A percentile compares a stretch with the other conserved stretches of the same genome.
phyloP scores from a whole-genome alignment of 1,140 invertebrate genomes.

The Camponotus vicinus region DNA sequence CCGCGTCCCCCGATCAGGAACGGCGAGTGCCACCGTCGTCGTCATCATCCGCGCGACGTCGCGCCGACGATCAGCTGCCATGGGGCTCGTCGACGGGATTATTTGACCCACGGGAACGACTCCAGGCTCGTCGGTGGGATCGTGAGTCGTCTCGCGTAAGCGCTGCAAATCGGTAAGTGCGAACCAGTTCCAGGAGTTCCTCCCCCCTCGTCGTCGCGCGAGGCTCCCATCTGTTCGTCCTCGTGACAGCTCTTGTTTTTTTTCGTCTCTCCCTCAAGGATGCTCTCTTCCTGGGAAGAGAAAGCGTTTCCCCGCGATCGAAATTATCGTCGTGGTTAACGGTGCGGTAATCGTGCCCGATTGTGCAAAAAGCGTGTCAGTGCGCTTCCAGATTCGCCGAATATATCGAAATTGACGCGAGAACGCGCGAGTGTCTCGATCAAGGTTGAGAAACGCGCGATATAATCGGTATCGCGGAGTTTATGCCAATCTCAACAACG shows the following conservation, averaged over 20 bases:
- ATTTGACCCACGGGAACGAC: slow-evolving; percentile 84
- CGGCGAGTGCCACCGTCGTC: not conserved
- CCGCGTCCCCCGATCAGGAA: not conserved
- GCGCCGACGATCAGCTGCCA: slow-evolving; percentile 71
- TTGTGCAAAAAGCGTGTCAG: not conserved
- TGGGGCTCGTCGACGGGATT: slow-evolving; percentile 78
- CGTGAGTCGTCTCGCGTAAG: slow-evolving; percentile 76
- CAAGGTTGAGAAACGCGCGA: not conserved
- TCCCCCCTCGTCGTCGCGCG: not conserved
- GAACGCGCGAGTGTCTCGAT: slow-evolving; percentile 9
- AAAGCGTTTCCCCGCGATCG: slow-evolving; percentile 38
- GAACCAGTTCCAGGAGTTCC: not conserved
- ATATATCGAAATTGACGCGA: not conserved
- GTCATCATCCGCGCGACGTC: slow-evolving; percentile 42
- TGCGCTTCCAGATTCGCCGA: not conserved
- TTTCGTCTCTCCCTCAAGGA: slow-evolving; percentile 8
- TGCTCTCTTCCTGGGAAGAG: slow-evolving; percentile 25
- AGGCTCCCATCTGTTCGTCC: slow-evolving; percentile 31
- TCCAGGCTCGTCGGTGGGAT: slow-evolving; percentile 83
- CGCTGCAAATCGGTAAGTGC: slow-evolving; percentile 81
- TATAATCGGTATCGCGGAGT: not conserved
- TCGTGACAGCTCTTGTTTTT: slow-evolving; percentile 19
- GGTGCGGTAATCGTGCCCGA: not conserved
- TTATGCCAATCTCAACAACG: not conserved
- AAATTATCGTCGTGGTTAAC: not conserved